Conservation (phyloP, 2,797 vertebrate genomes). For the Lophius americanus region DNA sequence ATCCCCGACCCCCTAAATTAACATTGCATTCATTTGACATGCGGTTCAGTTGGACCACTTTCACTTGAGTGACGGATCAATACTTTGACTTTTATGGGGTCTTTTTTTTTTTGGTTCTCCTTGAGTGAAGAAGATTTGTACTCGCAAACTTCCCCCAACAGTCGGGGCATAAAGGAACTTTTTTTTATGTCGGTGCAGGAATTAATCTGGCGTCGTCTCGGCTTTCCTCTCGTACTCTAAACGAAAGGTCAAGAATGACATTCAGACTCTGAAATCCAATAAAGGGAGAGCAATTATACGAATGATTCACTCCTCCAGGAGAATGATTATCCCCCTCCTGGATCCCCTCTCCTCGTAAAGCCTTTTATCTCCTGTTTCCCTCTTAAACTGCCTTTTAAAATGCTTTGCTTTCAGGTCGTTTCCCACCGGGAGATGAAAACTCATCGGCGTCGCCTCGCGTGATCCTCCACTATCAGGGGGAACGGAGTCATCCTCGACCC, state of each 20-base stretch:
- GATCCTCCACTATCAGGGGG: conserved; percentile 24
- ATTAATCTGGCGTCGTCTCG: conserved; percentile 29
- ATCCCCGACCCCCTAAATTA: no score
- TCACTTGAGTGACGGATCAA: no score
- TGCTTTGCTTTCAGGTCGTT: conserved; percentile 1
- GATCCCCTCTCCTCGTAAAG: neutral
- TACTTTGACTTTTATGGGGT: no score
- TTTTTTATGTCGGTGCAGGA: conserved; percentile 27
- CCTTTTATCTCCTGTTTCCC: neutral
- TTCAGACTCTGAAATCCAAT: conserved; percentile 18
- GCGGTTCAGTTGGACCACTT: no score
- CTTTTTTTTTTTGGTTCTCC: no score
- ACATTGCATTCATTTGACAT: no score
- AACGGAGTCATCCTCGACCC: conserved; percentile 6
- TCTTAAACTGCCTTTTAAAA: neutral
- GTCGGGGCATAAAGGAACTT: conserved; percentile 22
- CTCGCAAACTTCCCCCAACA: conserved; percentile 43
- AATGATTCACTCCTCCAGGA: conserved; percentile 3
- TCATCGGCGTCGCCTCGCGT: conserved; percentile 9
- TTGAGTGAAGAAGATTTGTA: no score
- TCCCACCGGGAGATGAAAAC: conserved; percentile 2
- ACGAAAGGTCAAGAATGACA: conserved; percentile 17
- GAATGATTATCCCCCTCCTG: neutral
- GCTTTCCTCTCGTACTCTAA: conserved; percentile 15
- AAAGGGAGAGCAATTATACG: conserved; percentile 23